Percentiles rank a stretch among this genome's conserved stretches.
Conservation (phyloP, 1,140 invertebrate genomes). For the Aphis gossypii region DNA sequence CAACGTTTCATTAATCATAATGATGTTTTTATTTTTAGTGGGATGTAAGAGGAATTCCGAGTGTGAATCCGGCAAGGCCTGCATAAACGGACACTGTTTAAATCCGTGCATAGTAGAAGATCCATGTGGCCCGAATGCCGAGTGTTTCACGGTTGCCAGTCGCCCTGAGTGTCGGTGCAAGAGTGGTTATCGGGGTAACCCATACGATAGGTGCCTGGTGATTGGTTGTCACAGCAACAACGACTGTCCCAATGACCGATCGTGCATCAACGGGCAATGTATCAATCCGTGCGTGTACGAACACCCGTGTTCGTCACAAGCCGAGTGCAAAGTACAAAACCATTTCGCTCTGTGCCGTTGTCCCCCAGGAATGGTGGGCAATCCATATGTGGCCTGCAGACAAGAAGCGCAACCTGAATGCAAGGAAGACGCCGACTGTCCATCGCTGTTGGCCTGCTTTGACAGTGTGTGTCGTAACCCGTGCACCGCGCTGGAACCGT, state of each 20-base stretch:
- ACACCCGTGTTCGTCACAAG: slow-evolving; percentile 78
- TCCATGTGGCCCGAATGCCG: slow-evolving; percentile 83
- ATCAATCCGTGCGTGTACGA: slow-evolving; percentile 82
- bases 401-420: slow-evolving; percentile 78
- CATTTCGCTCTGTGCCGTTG: slow-evolving; percentile 86
- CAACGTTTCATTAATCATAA: neutral
- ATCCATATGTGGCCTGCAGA: slow-evolving; percentile 82
- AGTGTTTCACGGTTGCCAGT: slow-evolving; percentile 81
- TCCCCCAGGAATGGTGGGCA: slow-evolving; percentile 73
- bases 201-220: slow-evolving; percentile 76
- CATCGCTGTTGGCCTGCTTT: slow-evolving; percentile 79
- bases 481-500: slow-evolving; percentile 79
- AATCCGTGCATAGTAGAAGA: slow-evolving; percentile 81
- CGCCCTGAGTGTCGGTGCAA: slow-evolving; percentile 80
- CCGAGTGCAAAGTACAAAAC: slow-evolving; percentile 81
- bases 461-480: slow-evolving; percentile 83
- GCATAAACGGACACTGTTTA: slow-evolving; percentile 83
- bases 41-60: slow-evolving; percentile 82
- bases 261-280: slow-evolving; percentile 86
- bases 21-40: slow-evolving; percentile 63
- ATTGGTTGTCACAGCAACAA: slow-evolving; percentile 88
- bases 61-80: slow-evolving; percentile 80
- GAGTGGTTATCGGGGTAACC: slow-evolving; percentile 82
- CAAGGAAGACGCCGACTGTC: slow-evolving; percentile 81
- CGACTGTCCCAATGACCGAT: slow-evolving; percentile 84